Percentiles rank a stretch among this genome's conserved stretches.
These are phyloP conservation scores for Trisateles emortualis DNA, from an alignment of 2,888 invertebrate species.

Conservation along the genomic window DNA sequence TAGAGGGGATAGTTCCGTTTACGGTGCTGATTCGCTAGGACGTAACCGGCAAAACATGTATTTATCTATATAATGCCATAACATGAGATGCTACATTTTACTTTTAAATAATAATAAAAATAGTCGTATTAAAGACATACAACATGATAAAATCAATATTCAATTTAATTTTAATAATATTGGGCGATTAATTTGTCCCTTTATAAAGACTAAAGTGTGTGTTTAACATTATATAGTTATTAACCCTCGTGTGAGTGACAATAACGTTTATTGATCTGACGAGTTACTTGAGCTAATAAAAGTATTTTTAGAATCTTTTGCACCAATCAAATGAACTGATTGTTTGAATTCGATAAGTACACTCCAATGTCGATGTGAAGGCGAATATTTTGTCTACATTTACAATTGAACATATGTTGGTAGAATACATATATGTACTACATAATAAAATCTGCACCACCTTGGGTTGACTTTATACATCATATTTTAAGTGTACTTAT, in stretches of 20 bases:
- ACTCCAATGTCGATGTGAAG: constrained; percentile 5
- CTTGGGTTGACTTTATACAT: no score
- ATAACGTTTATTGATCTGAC: not conserved
- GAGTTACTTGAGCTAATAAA: not conserved
- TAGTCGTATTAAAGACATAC: not conserved
- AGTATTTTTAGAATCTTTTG: not conserved
- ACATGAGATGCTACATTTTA: constrained; percentile 11
- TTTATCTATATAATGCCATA: constrained; percentile 26
- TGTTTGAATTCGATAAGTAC: not conserved
- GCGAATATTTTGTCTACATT: not conserved
- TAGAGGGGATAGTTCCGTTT: constrained; percentile 55
- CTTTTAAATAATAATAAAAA: constrained; percentile 12
- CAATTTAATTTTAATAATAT: constrained; percentile 3
- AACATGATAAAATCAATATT: not conserved
- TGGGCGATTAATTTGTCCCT: constrained; percentile 53
- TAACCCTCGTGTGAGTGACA: constrained; percentile 27
- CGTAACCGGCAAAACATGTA: constrained; percentile 25
- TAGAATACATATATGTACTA: no score
- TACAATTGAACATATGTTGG: no score
- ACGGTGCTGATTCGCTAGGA: constrained; percentile 33
- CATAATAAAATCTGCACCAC: no score
- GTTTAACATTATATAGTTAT: constrained; percentile 59
- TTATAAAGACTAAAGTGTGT: constrained; percentile 72
- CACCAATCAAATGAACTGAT: not conserved
- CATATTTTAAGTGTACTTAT: no score